Evolutionary conservation across 2,113 vertebrate genomes (phyloP).

Genomic region (Poicephalus meyeri): DNA sequence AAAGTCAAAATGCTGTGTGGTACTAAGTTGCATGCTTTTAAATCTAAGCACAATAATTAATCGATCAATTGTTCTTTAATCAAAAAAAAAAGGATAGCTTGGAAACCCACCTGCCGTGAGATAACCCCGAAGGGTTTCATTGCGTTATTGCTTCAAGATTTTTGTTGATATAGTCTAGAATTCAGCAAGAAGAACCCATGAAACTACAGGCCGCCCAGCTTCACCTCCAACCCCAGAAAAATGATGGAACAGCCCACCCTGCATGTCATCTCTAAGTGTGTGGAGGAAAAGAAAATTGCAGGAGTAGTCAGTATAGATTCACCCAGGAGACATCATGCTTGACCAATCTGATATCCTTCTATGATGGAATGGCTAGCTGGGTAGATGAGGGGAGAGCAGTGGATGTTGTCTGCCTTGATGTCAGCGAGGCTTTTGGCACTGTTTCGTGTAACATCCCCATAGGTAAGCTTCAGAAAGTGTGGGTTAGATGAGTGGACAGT

Average conservation of each 20-base stretch:
- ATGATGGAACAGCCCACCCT: neutral
- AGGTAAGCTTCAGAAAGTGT: neutral
- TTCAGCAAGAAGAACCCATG: neutral
- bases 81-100: neutral
- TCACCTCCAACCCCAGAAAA: neutral
- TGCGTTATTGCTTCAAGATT: neutral
- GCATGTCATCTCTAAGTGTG: neutral
- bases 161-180: neutral
- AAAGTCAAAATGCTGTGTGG: neutral
- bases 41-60: neutral
- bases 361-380: neutral
- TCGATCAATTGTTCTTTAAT: neutral
- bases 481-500: neutral
- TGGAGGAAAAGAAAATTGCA: neutral
- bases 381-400: neutral
- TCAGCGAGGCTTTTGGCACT: neutral
- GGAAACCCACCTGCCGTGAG: neutral
- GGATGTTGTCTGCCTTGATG: neutral
- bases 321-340: neutral
- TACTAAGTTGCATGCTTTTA: neutral
- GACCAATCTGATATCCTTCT: neutral
- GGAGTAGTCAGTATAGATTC: neutral
- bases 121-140: neutral
- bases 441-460: neutral
- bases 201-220: neutral